Evolutionary conservation across 2,113 vertebrate species (phyloP).

Genomic region (Piprites chloris): DNA sequence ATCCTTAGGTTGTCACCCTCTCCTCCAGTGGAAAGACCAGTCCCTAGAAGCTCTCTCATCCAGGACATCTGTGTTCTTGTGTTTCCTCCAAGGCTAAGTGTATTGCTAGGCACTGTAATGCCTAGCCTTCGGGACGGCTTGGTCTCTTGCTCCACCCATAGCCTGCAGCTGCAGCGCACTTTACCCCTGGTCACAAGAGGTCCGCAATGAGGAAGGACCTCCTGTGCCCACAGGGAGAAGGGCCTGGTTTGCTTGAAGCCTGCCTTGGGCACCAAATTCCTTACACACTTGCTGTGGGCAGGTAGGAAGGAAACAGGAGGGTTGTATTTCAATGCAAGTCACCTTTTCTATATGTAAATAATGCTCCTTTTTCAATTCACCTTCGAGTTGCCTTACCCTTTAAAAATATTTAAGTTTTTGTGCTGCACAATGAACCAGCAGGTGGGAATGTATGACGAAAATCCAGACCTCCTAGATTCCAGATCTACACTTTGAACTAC

Average conservation of each 20-base stretch:
- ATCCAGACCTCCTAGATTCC: background rate
- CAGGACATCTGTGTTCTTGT: rapidly evolving
- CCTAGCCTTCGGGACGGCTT: rapidly evolving
- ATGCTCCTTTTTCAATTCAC: background rate
- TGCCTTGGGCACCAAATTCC: background rate
- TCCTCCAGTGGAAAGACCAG: background rate
- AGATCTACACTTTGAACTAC: background rate
- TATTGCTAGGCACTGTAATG: background rate
- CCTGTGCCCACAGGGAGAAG: background rate
- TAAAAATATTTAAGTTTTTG: background rate
- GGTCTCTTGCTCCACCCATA: background rate
- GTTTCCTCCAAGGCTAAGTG: background rate
- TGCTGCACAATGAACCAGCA: background rate
- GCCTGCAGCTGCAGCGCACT: background rate
- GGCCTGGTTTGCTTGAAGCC: background rate
- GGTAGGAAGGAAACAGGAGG: background rate
- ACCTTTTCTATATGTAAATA: background rate
- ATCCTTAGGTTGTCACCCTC: rapidly evolving
- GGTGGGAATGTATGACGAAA: background rate
- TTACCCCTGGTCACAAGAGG: background rate
- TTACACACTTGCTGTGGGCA: background rate
- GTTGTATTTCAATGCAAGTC: rapidly evolving
- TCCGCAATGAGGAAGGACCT: background rate
- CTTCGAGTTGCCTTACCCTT: background rate
- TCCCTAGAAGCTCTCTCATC: background rate